Percentiles rank a stretch among this genome's conserved stretches.
These are phyloP conservation scores for Mormyrus iriodes DNA, from an alignment of 2,113 vertebrate genomes.

Conservation along the genomic window DNA sequence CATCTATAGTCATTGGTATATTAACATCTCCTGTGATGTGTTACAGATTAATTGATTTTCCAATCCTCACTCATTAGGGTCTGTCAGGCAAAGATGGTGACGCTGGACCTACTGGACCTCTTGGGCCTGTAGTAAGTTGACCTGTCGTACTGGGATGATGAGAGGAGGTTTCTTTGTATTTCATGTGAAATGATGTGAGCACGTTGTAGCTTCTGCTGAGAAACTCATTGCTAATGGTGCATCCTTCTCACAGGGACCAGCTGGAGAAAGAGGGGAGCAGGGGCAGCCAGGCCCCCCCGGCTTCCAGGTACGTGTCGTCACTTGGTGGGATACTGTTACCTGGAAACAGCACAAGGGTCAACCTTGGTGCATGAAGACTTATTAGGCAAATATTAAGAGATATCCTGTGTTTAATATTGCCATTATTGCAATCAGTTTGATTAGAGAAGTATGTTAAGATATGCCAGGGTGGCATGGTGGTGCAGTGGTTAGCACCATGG, in stretches of 20 bases:
- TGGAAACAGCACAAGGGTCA: not conserved
- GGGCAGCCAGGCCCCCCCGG: slow-evolving; percentile 85
- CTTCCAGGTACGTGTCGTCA: slow-evolving; percentile 76
- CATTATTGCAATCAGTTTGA: not conserved
- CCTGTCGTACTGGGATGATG: not conserved
- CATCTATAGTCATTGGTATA: not conserved
- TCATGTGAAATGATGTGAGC: not conserved
- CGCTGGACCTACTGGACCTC: slow-evolving; percentile 78
- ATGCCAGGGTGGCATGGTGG: not conserved
- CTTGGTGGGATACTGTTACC: not conserved
- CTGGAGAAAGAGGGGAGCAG: slow-evolving; percentile 92
- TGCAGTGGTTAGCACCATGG: not conserved
- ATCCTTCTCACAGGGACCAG: slow-evolving; percentile 68
- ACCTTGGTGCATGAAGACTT: not conserved
- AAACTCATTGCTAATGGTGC: not conserved
- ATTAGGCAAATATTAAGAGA: not conserved
- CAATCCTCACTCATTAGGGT: slow-evolving; percentile 60
- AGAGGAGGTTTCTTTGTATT: not conserved
- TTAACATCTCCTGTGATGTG: not conserved
- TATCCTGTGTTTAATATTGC: not conserved
- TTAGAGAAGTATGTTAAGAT: not conserved
- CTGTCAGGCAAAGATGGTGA: slow-evolving; percentile 95
- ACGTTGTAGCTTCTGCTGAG: not conserved
- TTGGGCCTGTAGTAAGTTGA: slow-evolving; percentile 80
- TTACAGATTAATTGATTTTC: not conserved